Evolutionary conservation across 2,113 vertebrate species (phyloP).

Genomic region (Genyomyrus donnyi): DNA sequence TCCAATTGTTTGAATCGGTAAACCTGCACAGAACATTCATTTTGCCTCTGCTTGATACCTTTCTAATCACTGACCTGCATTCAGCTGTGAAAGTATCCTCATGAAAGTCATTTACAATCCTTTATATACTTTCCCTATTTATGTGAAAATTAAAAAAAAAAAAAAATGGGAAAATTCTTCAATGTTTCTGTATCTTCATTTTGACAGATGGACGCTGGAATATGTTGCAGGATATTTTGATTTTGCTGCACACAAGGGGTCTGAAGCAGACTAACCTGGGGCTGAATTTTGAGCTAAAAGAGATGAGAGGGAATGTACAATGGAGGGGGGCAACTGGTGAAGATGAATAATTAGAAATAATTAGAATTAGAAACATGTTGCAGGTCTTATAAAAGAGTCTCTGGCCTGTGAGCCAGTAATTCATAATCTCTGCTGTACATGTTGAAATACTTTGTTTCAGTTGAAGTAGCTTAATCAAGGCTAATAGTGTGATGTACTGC

Average conservation of each 20-base stretch:
- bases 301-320: not conserved
- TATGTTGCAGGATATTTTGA: not conserved
- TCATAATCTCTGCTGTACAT: not conserved
- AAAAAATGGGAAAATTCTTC: not conserved
- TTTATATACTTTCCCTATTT: conserved; percentile 3
- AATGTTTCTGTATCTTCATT: not conserved
- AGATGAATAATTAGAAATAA: not conserved
- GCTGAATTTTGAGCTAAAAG: not conserved
- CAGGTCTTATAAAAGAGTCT: not conserved
- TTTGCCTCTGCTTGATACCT: not conserved
- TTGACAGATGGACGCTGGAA: not conserved
- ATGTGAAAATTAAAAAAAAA: not conserved
- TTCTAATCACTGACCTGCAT: not conserved
- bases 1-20: not conserved
- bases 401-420: not conserved
- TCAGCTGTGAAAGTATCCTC: not conserved
- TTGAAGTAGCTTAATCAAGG: not conserved
- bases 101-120: not conserved
- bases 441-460: not conserved
- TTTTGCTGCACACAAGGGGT: not conserved
- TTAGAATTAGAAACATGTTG: not conserved
- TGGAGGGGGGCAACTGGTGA: not conserved
- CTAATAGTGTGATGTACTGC: not conserved
- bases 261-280: not conserved
- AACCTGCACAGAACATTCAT: not conserved